Evolutionary conservation across 2,888 invertebrate genomes (phyloP).

Genomic region (Caenorhabditis virilis): DNA sequence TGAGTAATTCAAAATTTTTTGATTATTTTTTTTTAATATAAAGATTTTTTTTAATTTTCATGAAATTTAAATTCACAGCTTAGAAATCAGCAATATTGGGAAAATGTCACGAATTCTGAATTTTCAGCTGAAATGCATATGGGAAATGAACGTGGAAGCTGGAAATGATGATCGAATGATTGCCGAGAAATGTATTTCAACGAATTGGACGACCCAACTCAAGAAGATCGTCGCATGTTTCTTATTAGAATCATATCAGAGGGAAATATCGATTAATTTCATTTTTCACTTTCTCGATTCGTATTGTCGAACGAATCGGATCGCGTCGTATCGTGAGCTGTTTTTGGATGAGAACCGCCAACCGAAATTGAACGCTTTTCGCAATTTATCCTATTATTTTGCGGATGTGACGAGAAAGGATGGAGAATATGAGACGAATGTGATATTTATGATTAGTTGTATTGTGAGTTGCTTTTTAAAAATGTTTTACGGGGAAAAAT

Average conservation of each 20-base stretch:
- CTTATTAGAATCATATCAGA: slow-evolving; percentile 9
- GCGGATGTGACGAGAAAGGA: slow-evolving; percentile 11
- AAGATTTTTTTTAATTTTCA: not conserved
- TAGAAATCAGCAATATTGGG: not conserved
- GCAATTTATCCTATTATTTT: slow-evolving; percentile 10
- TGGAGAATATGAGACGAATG: slow-evolving; percentile 12
- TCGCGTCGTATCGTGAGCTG: slow-evolving; percentile 17
- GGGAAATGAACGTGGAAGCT: slow-evolving; percentile 3
- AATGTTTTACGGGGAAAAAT: too few relatives aligned
- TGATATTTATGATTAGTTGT: slow-evolving; percentile 6
- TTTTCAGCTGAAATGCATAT: slow-evolving; percentile 2
- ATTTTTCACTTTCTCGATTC: slow-evolving; percentile 19
- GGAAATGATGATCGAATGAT: slow-evolving; percentile 6
- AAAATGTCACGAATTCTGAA: too few relatives aligned
- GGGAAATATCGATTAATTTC: slow-evolving; percentile 4
- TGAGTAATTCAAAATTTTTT: too few relatives aligned
- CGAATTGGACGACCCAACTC: slow-evolving; percentile 13
- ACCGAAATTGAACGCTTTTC: too few relatives aligned
- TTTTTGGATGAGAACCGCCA: slow-evolving; percentile 12
- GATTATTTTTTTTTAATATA: too few relatives aligned
- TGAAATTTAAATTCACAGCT: not conserved
- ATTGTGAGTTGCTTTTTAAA: slow-evolving; percentile 5
- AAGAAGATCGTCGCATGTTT: slow-evolving; percentile 7
- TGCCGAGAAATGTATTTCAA: slow-evolving; percentile 18
- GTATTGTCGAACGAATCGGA: slow-evolving; percentile 14